Percentiles rank a stretch among this genome's conserved stretches.
Conservation (phyloP, 2,113 vertebrate species). For the Uria lomvia region DNA sequence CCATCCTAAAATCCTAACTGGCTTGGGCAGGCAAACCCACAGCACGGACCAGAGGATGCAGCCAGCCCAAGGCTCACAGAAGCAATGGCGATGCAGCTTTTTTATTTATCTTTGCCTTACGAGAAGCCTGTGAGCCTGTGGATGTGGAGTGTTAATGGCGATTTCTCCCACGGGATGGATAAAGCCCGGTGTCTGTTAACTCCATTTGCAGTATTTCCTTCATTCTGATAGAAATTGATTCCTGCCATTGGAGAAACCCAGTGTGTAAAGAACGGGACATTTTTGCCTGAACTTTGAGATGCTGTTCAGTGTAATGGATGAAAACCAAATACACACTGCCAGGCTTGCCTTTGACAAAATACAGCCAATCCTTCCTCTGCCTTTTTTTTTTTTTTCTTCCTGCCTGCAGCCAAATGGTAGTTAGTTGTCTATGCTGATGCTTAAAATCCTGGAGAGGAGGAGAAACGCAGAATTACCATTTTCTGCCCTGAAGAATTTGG, state of each 20-base stretch:
- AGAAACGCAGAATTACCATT: not conserved
- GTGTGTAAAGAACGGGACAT: not conserved
- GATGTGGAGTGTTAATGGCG: not conserved
- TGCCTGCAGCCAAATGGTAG: not conserved
- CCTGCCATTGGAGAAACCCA: not conserved
- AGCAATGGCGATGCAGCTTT: not conserved
- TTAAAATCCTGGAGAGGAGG: not conserved
- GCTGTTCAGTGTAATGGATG: not conserved
- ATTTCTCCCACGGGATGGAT: not conserved
- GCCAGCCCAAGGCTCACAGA: not conserved
- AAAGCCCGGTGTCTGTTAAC: not conserved
- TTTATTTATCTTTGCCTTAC: not conserved
- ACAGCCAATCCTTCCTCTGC: not conserved
- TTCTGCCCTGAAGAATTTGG: not conserved
- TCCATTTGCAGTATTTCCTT: not conserved
- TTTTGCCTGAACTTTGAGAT: not conserved
- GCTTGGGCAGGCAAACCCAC: not conserved
- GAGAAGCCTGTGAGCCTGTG: not conserved
- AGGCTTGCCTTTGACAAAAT: slow-evolving; percentile 21
- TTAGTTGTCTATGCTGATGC: not conserved
- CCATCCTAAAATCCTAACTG: not conserved
- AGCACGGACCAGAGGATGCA: not conserved
- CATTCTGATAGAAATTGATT: not conserved
- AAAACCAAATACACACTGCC: not conserved
- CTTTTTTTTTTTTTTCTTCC: not conserved